Base-by-base conservation (phyloP, 2,797 vertebrate genomes). In the Petrocephalus sullivani region DNA sequence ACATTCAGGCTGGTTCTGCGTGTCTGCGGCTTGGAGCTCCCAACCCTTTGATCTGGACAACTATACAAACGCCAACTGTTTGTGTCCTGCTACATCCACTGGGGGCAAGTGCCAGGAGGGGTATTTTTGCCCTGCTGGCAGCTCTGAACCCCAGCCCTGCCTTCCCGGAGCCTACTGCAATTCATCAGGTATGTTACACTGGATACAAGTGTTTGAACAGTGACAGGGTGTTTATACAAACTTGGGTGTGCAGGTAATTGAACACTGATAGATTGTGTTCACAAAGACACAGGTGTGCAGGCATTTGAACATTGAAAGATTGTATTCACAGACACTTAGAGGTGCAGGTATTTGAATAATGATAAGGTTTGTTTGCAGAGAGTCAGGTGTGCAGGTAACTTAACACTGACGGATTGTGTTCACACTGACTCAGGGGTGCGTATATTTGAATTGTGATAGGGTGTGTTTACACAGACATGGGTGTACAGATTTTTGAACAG, bases 11-110 rank as follows among this genome's bases (percentile, higher is more conserved):
- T 99, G 98, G 98, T 99, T 98, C 94, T 99, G 98, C 86, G 94
- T 99, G 89, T 98, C 95, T 0, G 97, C 97, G 71, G 97, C 97
- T 0, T 99, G 98, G 98, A 98, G 96, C 4, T 94, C 97, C 0
- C 96, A 94, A 85, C 98, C 98, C 3, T 99, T 98, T 71, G 97
- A 99, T 92, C 94, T 99, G 91, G 98, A 99, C 93, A 99, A 99
- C 92, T 98, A 99, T 92, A 99, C 98, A 90, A 98, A 92, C 1
- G 94, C 96, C 87, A 98, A 98, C 93, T 99, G 98, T 90, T 96
- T 99, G 23, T 99, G 98, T 88, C 98, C 98, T 0, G 98, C 97
- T 88, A 98, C 97, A 0, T 96, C 97, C 91, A 98, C 97, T 0
- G 98, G 97, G 81, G 98, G 97, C 10, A 97, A 96, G 92, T 99